Evolutionary conservation across 2,888 invertebrate genomes (phyloP), one percentile per base, ranked within the genome.

Genomic region (Cerastis rubricosa): DNA sequence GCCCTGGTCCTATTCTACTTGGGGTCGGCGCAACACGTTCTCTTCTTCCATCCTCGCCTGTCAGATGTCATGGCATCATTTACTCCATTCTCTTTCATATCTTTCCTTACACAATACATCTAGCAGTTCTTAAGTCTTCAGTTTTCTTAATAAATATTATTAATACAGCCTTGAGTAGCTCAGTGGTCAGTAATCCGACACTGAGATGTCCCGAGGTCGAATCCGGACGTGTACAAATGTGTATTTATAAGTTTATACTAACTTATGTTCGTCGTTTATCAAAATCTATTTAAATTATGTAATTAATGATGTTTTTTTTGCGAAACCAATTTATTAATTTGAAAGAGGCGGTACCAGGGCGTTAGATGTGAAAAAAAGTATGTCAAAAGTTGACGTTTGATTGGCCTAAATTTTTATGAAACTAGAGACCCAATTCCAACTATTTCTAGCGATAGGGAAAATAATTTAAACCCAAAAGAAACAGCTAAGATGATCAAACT

Each of bases 201-300:
- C 80, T 14, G 29, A n/a, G 64, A 67, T 65, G 78, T 77, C 69
- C 73, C 83, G 83, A 83, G 83, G 86, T 77, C 65, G 71, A 59
- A 29, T 54, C 74, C 35, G 25, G 73, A 68, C 57, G 59, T n/a
- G 29, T 67, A 78, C 70, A 76, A 79, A 71, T 81, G 65, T 71
- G 22, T 74, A 63, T 70, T 76, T 66, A 71, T 63, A 69, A 63
- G 64, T 74, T 68, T 59, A 19, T 74, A 59, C 57, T 22, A 73
- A 47, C 67, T 25, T 71, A 71, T 64, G 71, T 70, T 66, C 49
- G 17, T 40, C 12, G 83, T 84, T 25, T 71, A 83, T 81, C 78
- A 81, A 67, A 65, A 69, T 61, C 63, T 65, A 72, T 66, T 73
- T 78, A 35, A 45, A 69, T 59, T 54, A 43, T 35, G 19, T 65